phyloP scores from a whole-genome alignment of 2,797 vertebrate species.

The Melanotaenia boesemani region DNA sequence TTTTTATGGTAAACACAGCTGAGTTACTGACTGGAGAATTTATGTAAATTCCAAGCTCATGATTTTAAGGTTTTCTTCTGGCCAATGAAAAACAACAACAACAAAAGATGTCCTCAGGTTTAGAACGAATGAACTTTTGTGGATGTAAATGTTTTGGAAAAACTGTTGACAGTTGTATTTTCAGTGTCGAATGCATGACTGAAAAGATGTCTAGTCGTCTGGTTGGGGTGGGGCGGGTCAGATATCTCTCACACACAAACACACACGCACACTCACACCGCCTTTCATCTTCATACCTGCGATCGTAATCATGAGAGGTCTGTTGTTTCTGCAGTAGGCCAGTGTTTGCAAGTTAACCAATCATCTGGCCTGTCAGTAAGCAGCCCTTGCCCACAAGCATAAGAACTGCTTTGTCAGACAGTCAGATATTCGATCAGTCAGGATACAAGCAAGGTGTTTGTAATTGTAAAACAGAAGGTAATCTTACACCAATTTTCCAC shows the following conservation, averaged over 20 bases:
- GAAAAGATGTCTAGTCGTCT: conserved; percentile 27
- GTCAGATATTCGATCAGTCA: conserved; percentile 11
- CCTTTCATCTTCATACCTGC: conserved; percentile 57
- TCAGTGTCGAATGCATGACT: conserved; percentile 40
- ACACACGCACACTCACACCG: conserved; percentile 4
- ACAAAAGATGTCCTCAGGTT: conserved; percentile 27
- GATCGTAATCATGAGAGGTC: conserved; percentile 49
- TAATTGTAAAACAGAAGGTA: conserved; percentile 44
- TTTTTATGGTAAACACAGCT: conserved; percentile 3
- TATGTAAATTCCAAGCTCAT: conserved; percentile 51
- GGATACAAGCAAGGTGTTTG: conserved; percentile 23
- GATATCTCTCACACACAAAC: conserved; percentile 27
- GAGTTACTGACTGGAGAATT: conserved; percentile 22
- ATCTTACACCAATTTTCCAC: conserved; percentile 26
- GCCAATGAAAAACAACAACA: conserved; percentile 28
- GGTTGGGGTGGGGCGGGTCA: conserved; percentile 26
- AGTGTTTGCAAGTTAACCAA: conserved; percentile 30
- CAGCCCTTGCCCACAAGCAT: conserved; percentile 13
- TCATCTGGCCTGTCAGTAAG: conserved; percentile 13
- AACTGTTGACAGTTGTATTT: conserved; percentile 21
- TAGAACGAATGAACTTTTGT: conserved; percentile 57
- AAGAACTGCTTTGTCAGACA: conserved; percentile 13
- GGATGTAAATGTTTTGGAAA: conserved; percentile 27
- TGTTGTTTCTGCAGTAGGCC: conserved; percentile 40
- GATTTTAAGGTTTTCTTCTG: conserved; percentile 35